Evolutionary conservation across 2,113 vertebrate species (phyloP).

Genomic region (Jacana jacana): DNA sequence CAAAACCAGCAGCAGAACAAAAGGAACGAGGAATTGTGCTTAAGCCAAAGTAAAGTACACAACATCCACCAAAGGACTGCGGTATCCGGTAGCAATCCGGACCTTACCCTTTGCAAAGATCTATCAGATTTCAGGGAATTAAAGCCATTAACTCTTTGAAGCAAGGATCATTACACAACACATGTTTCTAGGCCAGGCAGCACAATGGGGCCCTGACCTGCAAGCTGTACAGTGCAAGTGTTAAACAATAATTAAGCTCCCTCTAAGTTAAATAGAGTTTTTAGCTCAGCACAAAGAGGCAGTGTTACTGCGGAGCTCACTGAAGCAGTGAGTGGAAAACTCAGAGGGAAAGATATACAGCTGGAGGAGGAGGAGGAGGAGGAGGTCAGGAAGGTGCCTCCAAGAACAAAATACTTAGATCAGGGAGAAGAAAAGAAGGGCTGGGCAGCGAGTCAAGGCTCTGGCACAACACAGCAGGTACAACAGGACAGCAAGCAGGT

Average conservation of each 20-base stretch:
- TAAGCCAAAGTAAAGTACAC: conserved; percentile 16
- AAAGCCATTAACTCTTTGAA: conserved; percentile 35
- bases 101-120: conserved; percentile 25
- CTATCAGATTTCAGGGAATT: conserved; percentile 38
- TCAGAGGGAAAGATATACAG: neutral
- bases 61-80: neutral
- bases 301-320: conserved; percentile 10
- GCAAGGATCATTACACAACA: neutral
- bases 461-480: neutral
- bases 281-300: conserved; percentile 50
- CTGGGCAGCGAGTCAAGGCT: neutral
- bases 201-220: conserved; percentile 5
- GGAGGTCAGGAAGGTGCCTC: neutral
- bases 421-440: neutral
- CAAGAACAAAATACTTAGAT: neutral
- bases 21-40: neutral
- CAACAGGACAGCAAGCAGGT: neutral
- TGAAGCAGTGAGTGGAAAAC: neutral
- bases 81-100: conserved; percentile 11
- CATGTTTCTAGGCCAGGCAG: neutral
- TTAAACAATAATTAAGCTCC: conserved; percentile 60
- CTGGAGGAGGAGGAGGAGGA: neutral
- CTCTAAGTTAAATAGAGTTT: conserved; percentile 31
- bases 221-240: neutral
- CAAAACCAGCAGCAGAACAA: conserved; percentile 2